Evolutionary conservation across 2,888 invertebrate genomes (phyloP).

Genomic region (Heliconius hortense): DNA sequence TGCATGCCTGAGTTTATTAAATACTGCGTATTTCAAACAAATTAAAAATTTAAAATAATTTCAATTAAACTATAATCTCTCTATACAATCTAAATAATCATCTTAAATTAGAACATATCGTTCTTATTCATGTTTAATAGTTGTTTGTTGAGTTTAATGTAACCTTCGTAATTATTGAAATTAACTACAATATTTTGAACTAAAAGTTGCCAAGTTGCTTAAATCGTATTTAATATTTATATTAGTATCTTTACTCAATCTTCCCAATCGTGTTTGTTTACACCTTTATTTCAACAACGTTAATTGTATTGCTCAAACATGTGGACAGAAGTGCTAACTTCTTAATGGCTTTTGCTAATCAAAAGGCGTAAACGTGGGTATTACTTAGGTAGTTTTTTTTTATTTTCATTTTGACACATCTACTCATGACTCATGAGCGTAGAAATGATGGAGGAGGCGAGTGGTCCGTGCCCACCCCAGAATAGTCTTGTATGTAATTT

Average conservation of each 20-base stretch:
- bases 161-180: background rate
- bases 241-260: constrained; percentile 16
- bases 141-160: background rate
- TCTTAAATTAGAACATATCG: too few species aligned
- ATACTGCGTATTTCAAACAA: background rate
- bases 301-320: constrained; percentile 20
- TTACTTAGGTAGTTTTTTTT: background rate
- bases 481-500: too few species aligned
- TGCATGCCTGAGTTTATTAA: background rate
- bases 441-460: too few species aligned
- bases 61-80: background rate
- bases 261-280: constrained; percentile 13
- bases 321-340: constrained; percentile 26
- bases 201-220: background rate
- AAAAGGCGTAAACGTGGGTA: constrained; percentile 9
- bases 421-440: background rate
- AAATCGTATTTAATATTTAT: constrained; percentile 10
- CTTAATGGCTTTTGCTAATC: constrained; percentile 24
- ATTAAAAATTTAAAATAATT: background rate
- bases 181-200: background rate
- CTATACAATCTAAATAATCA: too few species aligned
- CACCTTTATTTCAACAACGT: constrained; percentile 18
- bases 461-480: too few species aligned
- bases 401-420: background rate
- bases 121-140: too few species aligned